Evolutionary conservation across 2,888 invertebrate genomes (phyloP).

Genomic region (Toxonevra muliebris): DNA sequence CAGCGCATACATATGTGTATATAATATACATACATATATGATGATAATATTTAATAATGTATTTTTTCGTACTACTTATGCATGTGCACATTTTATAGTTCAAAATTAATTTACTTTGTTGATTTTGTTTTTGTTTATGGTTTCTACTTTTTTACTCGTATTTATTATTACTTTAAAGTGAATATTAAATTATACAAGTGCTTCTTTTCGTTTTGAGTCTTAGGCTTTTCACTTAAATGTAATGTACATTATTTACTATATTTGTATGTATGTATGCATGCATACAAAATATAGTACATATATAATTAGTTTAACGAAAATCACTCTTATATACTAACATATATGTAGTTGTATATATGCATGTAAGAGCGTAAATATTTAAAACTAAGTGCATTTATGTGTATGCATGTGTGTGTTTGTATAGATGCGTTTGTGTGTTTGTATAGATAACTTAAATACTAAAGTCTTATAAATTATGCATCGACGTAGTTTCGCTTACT

Average conservation of each 20-base stretch:
- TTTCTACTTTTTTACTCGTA: too few species aligned
- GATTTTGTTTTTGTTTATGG: too few species aligned
- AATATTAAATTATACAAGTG: not conserved
- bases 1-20: conserved; percentile 5
- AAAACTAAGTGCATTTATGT: too few species aligned
- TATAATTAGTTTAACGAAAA: not conserved
- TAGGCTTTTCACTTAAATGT: not conserved
- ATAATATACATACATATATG: conserved; percentile 1
- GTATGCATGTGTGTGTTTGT: too few species aligned
- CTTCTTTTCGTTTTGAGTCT: not conserved
- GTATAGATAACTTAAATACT: not conserved
- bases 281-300: too few species aligned
- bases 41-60: not conserved
- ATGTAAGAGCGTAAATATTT: not conserved
- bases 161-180: not conserved
- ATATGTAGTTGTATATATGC: not conserved
- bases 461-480: conserved; percentile 10
- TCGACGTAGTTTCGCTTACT: not conserved
- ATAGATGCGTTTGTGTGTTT: not conserved
- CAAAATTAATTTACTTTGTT: too few species aligned
- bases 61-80: not conserved
- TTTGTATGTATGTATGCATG: too few species aligned
- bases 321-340: not conserved
- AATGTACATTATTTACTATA: too few species aligned
- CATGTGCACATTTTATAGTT: too few species aligned